Evolutionary conservation across 2,113 vertebrate genomes (phyloP), one percentile per base, ranked within the genome.

Genomic region (Gallinago media): DNA sequence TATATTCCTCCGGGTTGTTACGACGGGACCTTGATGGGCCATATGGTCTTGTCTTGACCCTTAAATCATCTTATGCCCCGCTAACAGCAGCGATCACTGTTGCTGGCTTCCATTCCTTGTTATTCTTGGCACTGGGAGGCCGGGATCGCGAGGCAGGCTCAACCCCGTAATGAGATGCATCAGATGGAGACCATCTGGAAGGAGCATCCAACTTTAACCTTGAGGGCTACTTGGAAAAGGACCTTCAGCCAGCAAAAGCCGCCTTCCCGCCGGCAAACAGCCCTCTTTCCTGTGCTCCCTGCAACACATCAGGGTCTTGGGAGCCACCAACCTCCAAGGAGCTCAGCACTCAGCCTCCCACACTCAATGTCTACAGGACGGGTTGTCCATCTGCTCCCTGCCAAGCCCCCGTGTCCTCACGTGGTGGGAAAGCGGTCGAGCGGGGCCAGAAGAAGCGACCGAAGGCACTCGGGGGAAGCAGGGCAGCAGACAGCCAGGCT

Each of bases 161-260:
- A 83, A 92, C 92, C 97, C 94, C 83, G 9, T 98, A 97, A 98
- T 98, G 97, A 97, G 97, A 97, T 97, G 96, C 94, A 94, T 97
- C 96, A 97, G 97, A 98, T 97, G 95, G 97, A 97, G 97, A 97
- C 98, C 98, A 98, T 98, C 97, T 98, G 98, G 98, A 98, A 97
- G 92, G 80, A 97, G 95, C 96, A 96, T 97, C 97, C 96, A 97
- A 97, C 97, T 96, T 98, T 98, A 98, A 98, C 98, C 98, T 98
- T 98, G 97, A 97, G 96, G 96, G 84, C 91, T 97, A 96, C 90
- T 97, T 93, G 88, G 81, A 94, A 97, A 97, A 98, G 85, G 96
- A 97, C 97, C 97, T 98, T 96, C 94, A 94, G 72, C 82, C 67
- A 80, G 76, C 4, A 31, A 94, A 91, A 82, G 66, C 50, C 3